Conservation (phyloP, 2,113 vertebrate genomes). For the Hypanus sabinus region DNA sequence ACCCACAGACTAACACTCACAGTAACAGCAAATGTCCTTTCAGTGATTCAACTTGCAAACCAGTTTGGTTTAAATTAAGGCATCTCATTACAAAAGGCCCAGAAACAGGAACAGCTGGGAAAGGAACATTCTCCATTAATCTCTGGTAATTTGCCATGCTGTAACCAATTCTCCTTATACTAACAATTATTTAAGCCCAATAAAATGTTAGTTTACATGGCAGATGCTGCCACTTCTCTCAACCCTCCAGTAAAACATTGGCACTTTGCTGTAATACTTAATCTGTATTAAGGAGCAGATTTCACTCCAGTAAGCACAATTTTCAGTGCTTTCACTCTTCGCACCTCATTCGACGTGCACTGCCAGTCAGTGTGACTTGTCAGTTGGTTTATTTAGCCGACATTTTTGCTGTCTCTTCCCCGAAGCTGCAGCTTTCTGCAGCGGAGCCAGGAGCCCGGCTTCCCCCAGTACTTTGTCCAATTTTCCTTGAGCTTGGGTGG, state of each 20-base stretch:
- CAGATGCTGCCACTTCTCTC: slow-evolving; percentile 16
- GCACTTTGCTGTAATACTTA: slow-evolving; percentile 2
- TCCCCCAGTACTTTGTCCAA: not conserved
- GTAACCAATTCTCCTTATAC: not conserved
- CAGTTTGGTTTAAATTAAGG: not conserved
- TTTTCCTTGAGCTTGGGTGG: not conserved
- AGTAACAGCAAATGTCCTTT: not conserved
- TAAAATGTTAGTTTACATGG: not conserved
- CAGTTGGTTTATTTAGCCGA: not conserved
- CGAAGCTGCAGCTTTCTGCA: not conserved
- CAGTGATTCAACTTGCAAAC: not conserved
- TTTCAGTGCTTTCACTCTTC: not conserved
- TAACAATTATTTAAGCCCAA: slow-evolving; percentile 1
- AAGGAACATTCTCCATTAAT: not conserved
- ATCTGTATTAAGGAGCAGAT: not conserved
- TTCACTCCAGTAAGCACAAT: not conserved
- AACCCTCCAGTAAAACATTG: slow-evolving; percentile 9
- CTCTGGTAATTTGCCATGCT: slow-evolving; percentile 6
- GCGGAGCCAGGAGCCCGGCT: no score
- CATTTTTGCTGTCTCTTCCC: not conserved
- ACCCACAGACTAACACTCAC: not conserved
- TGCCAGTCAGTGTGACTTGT: not conserved
- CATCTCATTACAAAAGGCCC: not conserved
- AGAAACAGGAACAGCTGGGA: not conserved
- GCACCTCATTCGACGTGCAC: not conserved